Evolutionary conservation across 1,140 invertebrate genomes (phyloP), one percentile per base, ranked within the genome.

Genomic region (Drosophila murphyi): DNA sequence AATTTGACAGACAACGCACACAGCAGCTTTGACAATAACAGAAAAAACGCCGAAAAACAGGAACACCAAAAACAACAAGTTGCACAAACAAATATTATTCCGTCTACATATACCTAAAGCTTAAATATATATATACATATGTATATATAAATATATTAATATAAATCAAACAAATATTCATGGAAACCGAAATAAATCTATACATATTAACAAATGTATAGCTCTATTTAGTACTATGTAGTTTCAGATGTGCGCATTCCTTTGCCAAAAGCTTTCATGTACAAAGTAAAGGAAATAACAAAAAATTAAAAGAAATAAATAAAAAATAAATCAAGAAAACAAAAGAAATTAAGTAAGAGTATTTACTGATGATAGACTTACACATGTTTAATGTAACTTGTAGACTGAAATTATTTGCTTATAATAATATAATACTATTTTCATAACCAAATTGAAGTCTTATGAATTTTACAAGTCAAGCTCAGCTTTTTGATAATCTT

Each of bases 1-100:
- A 80, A 80, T 78, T 75, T 72, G 83, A 88, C 80, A 88, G 76
- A 88, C 80, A 85, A 74, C 54, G 67, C 80, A 34, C 54, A 41
- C 54, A 78, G 76, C 72, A 59, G 76, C 51, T 69, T 67, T 68
- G 45, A 48, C 56, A 51, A 67, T 37, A 59, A 63, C 51, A 57
- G n/a, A 28, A 72, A 45, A 56, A 63, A 57, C 12, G 6, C 34
- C 10, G 43, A 47, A 61, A 73, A 48, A 28, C 10, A 39, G 39
- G 10, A 62, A 29, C 20, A 28, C 28, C 47, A 62, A 62, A 37
- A 37, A 50, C 45, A 62, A 63, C 12, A 41, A n/a, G 57, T 60
- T 60, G 45, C 72, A 56, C 20, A 62, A 62, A 70, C 72, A 74
- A 70, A 61, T 57, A 43, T 32, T 55, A 6, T 32, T 55, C 10